Base-by-base conservation (phyloP, 2,113 vertebrate species). In the Chionomys nivalis region DNA sequence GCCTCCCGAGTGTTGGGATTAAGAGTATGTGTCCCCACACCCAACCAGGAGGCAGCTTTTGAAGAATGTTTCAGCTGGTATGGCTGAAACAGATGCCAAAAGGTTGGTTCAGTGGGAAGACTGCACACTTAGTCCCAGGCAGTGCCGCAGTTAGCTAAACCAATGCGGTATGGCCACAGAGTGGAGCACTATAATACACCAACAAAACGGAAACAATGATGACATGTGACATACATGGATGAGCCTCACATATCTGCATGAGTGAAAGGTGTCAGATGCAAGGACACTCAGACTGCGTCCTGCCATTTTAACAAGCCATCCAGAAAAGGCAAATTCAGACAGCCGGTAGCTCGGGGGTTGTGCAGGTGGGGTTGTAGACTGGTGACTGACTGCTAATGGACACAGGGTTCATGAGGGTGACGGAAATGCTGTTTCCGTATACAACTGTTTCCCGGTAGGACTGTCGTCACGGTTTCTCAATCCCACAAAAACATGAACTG, bases 261-360 rank as follows among this genome's bases (percentile, higher is more conserved):
- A 36, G 21, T 47, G 52, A 58, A 76, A 87, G 49, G 49, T 55
- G 42, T 49, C 49, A 76, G 66, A 87, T 0, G 33, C 72, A 33
- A 14, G 65, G 78, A 52, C 47, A 36, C 49, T 28, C n/a, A 68
- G 63, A 73, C 9, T 39, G 13, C 10, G 5, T 24, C 23, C 17
- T 93, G 58, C 76, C n/a, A 11, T 49, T 91, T 89, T n/a, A 68
- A 83, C 73, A 66, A 94, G 55, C 42, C 19, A 28, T n/a, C 52
- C 77, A 79, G 95, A 86, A 73, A 88, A 88, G 17, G 36, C 76
- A 33, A 36, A 36, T 36, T 68, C 61, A 33, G 3, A 89, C n/a
- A 86, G 36, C 61, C 47, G 47, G 63, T 21, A 44, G 49, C 3
- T 8, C 24, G 63, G n/a, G 52, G n/a, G 52, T 77, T 31, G 61